Evolutionary conservation across 2,797 vertebrate genomes (phyloP).

Genomic region (Liparis tanakae): DNA sequence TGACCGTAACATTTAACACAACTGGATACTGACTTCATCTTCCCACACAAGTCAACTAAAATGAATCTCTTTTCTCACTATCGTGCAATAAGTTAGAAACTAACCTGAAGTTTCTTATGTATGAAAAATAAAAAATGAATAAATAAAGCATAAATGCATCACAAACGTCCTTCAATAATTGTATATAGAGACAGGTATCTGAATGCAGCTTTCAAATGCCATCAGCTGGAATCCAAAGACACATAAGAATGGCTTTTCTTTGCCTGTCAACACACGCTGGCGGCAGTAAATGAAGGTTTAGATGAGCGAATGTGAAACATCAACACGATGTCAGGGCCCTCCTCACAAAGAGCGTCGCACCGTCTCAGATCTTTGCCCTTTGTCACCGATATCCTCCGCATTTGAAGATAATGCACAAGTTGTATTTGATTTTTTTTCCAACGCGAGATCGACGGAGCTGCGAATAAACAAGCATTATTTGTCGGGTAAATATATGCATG

Average conservation of each 20-base stretch:
- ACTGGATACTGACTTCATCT: conserved; percentile 2
- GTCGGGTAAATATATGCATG: conserved; percentile 77
- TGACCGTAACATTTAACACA: not conserved
- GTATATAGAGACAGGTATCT: conserved; percentile 51
- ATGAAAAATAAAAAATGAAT: conserved; percentile 6
- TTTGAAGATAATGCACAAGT: conserved; percentile 81
- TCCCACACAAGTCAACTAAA: not conserved
- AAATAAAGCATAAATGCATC: conserved; percentile 39
- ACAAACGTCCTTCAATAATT: conserved; percentile 39
- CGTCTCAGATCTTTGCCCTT: conserved; percentile 73
- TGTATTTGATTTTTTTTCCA: conserved; percentile 74
- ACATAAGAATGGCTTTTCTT: conserved; percentile 67
- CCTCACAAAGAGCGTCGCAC: conserved; percentile 65
- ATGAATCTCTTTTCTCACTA: conserved; percentile 5
- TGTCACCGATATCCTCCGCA: conserved; percentile 71
- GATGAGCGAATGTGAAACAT: conserved; percentile 77
- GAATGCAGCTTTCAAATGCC: conserved; percentile 67
- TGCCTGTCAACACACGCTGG: conserved; percentile 71
- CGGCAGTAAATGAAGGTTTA: conserved; percentile 79
- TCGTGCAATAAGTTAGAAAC: conserved; percentile 31
- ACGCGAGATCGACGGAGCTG: conserved; percentile 68
- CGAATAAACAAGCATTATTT: conserved; percentile 84
- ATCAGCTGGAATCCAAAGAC: conserved; percentile 71
- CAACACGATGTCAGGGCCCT: conserved; percentile 68
- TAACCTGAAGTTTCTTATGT: conserved; percentile 23